Percentiles rank a stretch among this genome's conserved stretches.
phyloP scores from a whole-genome alignment of 2,888 invertebrate genomes.

The Chaitophorus viminalis region DNA sequence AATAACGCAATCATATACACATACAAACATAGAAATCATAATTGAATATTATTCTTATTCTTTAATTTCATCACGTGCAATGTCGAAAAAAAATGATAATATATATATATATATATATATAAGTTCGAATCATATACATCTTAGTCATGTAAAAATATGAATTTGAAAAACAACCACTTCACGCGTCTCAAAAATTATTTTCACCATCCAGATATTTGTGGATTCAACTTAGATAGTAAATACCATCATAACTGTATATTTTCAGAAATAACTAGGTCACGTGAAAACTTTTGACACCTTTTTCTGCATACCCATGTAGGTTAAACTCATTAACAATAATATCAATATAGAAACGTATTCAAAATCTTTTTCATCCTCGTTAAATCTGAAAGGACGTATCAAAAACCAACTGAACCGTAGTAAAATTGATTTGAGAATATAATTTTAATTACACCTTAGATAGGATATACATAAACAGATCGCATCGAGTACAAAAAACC shows the following conservation, averaged over 20 bases:
- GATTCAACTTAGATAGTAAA: neutral
- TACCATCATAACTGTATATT: neutral
- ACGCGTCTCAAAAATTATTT: neutral
- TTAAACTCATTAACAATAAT: slow-evolving; percentile 23
- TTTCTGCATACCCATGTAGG: neutral
- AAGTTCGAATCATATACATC: neutral
- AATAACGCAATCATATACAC: too few species aligned
- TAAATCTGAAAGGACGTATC: slow-evolving; percentile 15
- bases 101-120: neutral
- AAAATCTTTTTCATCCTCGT: slow-evolving; percentile 30
- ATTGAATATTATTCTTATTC: too few species aligned
- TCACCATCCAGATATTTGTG: neutral
- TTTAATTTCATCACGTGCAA: too few species aligned
- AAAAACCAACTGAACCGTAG: slow-evolving; percentile 18
- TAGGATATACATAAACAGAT: neutral
- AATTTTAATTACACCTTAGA: slow-evolving; percentile 13
- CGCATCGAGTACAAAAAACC: neutral
- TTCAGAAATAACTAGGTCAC: neutral
- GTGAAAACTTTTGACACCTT: neutral
- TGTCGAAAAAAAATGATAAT: too few species aligned
- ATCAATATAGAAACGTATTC: neutral
- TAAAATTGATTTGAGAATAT: slow-evolving; percentile 21
- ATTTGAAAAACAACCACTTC: neutral
- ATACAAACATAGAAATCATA: too few species aligned
- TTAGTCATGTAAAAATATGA: neutral